Evolutionary conservation across 1,140 invertebrate genomes (phyloP).

Genomic region (Palaemon carinicauda): DNA sequence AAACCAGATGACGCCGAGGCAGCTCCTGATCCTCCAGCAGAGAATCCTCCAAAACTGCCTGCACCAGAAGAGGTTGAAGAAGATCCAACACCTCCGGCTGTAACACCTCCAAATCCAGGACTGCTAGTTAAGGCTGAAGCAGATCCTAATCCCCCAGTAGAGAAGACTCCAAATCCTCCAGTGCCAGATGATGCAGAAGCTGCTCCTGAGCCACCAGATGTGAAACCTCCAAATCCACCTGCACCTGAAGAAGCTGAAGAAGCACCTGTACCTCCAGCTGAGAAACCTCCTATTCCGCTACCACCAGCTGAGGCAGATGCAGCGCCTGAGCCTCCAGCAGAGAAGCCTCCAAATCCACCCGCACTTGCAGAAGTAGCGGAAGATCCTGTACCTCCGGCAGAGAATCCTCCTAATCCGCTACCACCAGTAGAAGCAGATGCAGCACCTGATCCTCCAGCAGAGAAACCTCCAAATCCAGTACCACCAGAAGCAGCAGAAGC

Average conservation of each 20-base stretch:
- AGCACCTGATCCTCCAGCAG: background rate
- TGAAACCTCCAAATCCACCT: background rate
- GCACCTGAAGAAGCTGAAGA: background rate
- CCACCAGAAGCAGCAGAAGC: background rate
- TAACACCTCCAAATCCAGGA: no score
- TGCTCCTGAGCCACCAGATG: background rate
- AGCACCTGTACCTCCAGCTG: background rate
- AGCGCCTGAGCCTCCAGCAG: background rate
- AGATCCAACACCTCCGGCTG: background rate
- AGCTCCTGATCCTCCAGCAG: no score
- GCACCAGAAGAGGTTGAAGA: background rate
- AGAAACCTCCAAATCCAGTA: background rate
- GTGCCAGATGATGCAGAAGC: background rate
- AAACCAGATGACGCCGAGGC: no score
- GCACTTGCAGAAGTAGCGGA: background rate
- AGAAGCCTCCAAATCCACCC: background rate
- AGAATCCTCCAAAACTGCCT: slow-evolving; percentile 1
- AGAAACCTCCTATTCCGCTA: background rate
- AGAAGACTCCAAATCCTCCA: background rate
- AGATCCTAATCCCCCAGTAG: background rate
- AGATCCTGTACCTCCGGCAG: background rate
- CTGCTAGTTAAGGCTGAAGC: background rate
- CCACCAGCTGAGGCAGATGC: background rate
- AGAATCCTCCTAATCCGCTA: background rate
- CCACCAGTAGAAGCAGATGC: background rate